These are phyloP conservation scores for Archivesica marissinica DNA, from an alignment of 1,140 invertebrate species.

Conservation along the genomic window DNA sequence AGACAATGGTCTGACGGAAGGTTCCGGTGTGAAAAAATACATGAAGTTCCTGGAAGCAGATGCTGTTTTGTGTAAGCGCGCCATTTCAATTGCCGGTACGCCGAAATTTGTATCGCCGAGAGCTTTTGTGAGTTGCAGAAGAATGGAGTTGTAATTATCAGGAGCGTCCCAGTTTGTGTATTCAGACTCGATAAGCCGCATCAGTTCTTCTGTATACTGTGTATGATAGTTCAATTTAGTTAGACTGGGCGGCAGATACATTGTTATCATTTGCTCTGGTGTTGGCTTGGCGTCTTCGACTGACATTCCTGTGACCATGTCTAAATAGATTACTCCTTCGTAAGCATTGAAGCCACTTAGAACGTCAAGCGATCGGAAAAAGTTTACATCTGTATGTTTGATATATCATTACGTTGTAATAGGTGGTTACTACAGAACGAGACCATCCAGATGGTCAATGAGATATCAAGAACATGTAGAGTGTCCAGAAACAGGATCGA, in stretches of 20 bases:
- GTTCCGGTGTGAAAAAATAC: not conserved
- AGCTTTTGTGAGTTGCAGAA: not conserved
- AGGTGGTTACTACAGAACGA: no score
- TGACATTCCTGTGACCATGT: not conserved
- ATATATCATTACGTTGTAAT: no score
- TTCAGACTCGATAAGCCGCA: not conserved
- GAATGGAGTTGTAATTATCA: not conserved
- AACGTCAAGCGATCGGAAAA: slow-evolving; percentile 42
- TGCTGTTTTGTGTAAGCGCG: not conserved
- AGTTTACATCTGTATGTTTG: slow-evolving; percentile 39
- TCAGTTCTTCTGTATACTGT: slow-evolving; percentile 3
- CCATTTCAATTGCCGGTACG: slow-evolving; percentile 1
- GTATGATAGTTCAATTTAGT: not conserved
- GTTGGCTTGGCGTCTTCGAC: not conserved
- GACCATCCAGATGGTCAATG: no score
- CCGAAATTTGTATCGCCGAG: not conserved
- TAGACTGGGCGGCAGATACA: not conserved
- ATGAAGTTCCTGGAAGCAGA: not conserved
- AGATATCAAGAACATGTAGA: no score
- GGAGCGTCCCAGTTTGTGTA: slow-evolving; percentile 29
- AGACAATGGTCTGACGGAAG: not conserved
- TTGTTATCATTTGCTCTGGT: not conserved
- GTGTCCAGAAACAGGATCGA: no score
- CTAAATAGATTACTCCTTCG: slow-evolving; percentile 36
- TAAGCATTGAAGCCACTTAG: slow-evolving; percentile 30